A percentile compares a stretch with the other conserved stretches of the same genome.
Evolutionary conservation across 2,797 vertebrate species (phyloP).

Genomic region (Crossoptilon crossoptilon): DNA sequence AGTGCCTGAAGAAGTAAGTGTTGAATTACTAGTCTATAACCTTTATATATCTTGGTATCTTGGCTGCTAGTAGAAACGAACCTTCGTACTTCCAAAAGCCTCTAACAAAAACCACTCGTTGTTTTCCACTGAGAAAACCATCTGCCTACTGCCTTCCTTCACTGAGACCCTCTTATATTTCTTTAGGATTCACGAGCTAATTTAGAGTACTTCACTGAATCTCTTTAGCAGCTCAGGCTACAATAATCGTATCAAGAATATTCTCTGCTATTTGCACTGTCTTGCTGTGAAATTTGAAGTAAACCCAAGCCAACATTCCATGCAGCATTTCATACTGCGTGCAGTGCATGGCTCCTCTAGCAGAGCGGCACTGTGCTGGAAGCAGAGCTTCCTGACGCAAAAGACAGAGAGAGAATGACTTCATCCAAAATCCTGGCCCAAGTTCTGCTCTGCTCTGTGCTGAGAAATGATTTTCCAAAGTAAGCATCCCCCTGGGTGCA

Average conservation of each 20-base stretch:
- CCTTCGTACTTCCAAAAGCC: background rate
- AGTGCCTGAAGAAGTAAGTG: background rate
- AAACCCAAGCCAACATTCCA: background rate
- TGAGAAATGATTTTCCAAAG: background rate
- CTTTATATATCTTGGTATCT: conserved; percentile 52
- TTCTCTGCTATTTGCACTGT: background rate
- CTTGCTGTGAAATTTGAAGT: background rate
- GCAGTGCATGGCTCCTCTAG: accelerated
- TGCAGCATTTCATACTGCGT: background rate
- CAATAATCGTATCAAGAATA: background rate
- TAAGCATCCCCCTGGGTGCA: background rate
- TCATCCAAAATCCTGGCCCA: accelerated
- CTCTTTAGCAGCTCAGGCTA: conserved; percentile 19
- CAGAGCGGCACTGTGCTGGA: accelerated
- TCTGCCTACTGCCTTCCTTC: conserved; percentile 17
- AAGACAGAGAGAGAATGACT: background rate
- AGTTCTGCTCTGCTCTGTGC: background rate
- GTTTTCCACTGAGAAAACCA: conserved; percentile 1
- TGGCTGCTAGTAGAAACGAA: conserved; percentile 20
- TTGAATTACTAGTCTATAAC: conserved; percentile 65
- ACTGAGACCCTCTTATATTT: background rate
- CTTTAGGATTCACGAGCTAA: conserved; percentile 6
- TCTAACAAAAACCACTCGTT: conserved; percentile 5
- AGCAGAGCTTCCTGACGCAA: background rate
- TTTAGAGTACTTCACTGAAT: conserved; percentile 19